Evolutionary conservation across 2,797 vertebrate genomes (phyloP), one percentile per base, ranked within the genome.

Genomic region (Podarcis lilfordi): DNA sequence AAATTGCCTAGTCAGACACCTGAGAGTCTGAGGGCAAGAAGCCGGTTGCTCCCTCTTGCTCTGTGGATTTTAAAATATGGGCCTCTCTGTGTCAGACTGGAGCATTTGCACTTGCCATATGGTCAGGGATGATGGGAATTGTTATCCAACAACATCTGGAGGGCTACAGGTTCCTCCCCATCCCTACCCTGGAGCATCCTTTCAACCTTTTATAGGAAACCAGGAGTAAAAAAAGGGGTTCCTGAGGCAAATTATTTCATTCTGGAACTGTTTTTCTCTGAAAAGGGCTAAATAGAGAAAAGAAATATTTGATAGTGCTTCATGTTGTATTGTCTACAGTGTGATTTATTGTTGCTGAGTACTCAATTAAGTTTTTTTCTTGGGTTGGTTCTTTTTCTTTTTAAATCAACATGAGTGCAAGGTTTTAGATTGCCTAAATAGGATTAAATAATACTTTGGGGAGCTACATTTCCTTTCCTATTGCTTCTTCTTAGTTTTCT

Each of bases 1-100:
- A 95, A 95, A 95, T 68, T 91, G 88, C 78, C 86, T 88, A 84
- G 15, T 19, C 8, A 15, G 80, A 86, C 35, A 86, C 25, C 45
- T 90, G 86, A 32, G 45, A 86, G 76, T 55, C 87, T 66, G 85
- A 79, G 89, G 91, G 69, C 88, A 59, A 89, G n/a, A 59, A 84
- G 72, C 80, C 89, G 81, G 83, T 9, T 9, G 27, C n/a, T 92
- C 76, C 10, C 83, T 29, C 40, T 93, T 82, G 83, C 79, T 43
- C 50, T 92, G 75, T 55, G 25, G 91, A 66, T 85, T 93, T 59
- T 66, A 90, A 92, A 75, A 92, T 64, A 90, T 85, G 78, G 19
- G 1, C 0, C 11, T 61, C 19, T 80, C 0, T 50, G 21, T 50
- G 72, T 35, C 71, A 66, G 40, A 43, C 37, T 81, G 55, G 32